Percentiles rank a stretch among this genome's conserved stretches.
These are phyloP conservation scores for Pogonocherus hispidulus DNA, from an alignment of 2,888 invertebrate species.

Conservation along the genomic window DNA sequence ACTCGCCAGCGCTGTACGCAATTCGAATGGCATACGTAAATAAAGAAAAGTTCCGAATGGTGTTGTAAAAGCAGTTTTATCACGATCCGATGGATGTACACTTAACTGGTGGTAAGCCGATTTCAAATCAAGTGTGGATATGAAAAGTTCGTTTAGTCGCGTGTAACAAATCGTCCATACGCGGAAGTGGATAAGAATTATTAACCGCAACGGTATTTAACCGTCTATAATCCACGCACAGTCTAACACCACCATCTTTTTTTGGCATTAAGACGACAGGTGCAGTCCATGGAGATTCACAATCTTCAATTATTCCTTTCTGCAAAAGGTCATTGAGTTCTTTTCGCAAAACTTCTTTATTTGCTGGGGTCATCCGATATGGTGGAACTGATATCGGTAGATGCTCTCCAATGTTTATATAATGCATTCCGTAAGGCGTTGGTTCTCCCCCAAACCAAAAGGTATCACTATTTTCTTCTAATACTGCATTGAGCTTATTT, in stretches of 20 bases:
- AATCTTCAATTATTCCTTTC: conserved; percentile 22
- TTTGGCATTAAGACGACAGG: conserved; percentile 45
- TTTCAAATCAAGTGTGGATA: conserved; percentile 29
- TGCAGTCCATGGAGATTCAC: conserved; percentile 23
- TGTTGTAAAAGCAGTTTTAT: conserved; percentile 30
- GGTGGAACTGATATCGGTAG: conserved; percentile 59
- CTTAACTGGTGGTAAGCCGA: conserved; percentile 20
- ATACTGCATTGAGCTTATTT: conserved; percentile 2
- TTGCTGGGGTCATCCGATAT: conserved; percentile 57
- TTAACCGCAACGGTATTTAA: conserved; percentile 42
- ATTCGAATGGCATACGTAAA: conserved; percentile 47
- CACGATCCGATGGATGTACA: conserved; percentile 9
- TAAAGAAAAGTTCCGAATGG: conserved; percentile 54
- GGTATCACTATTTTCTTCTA: conserved; percentile 14
- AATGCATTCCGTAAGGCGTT: conserved; percentile 48
- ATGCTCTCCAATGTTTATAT: conserved; percentile 56
- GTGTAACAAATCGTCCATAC: conserved; percentile 46
- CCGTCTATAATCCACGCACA: conserved; percentile 44
- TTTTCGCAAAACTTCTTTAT: conserved; percentile 35
- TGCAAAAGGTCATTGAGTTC: neutral
- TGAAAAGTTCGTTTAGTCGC: conserved; percentile 26
- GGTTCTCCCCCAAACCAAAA: conserved; percentile 34
- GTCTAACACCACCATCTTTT: conserved; percentile 29
- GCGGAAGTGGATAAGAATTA: conserved; percentile 42
- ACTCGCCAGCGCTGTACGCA: conserved; percentile 46